phyloP scores from a whole-genome alignment of 1,140 invertebrate genomes.

The Nasonia giraulti region DNA sequence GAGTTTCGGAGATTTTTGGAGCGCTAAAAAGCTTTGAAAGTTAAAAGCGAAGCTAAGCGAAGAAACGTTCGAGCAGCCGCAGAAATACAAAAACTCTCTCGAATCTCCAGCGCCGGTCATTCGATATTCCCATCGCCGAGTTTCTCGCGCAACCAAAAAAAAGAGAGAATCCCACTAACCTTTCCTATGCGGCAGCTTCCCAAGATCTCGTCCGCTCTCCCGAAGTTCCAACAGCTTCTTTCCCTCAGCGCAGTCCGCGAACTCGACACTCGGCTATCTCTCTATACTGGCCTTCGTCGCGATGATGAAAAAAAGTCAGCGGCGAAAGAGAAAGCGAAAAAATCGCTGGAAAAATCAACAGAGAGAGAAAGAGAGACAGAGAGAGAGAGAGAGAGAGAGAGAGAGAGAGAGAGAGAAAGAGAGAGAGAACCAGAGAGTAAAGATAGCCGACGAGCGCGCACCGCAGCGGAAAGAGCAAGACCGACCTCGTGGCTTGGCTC shows the following conservation, averaged over 20 bases:
- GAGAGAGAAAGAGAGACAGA: background rate
- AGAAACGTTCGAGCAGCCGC: background rate
- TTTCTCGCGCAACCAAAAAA: background rate
- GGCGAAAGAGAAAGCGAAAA: background rate
- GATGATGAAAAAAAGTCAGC: too few relatives aligned
- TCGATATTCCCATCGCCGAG: background rate
- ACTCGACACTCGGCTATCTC: background rate
- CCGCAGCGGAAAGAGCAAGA: background rate
- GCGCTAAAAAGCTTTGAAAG: too few relatives aligned
- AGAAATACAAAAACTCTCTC: background rate
- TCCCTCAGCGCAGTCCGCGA: background rate
- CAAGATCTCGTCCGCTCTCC: background rate
- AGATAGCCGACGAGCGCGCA: background rate
- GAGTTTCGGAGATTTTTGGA: too few relatives aligned
- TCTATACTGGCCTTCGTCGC: background rate
- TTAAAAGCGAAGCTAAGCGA: background rate
- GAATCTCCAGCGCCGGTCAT: background rate
- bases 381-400: background rate
- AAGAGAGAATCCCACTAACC: background rate
- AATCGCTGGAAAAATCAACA: background rate
- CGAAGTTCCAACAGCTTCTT: background rate
- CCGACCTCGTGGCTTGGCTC: conserved; percentile 59
- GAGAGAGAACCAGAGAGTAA: background rate
- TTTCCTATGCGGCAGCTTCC: background rate
- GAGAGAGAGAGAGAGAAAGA: background rate